phyloP scores from a whole-genome alignment of 2,888 invertebrate species.

The Rhodophaea formosa region DNA sequence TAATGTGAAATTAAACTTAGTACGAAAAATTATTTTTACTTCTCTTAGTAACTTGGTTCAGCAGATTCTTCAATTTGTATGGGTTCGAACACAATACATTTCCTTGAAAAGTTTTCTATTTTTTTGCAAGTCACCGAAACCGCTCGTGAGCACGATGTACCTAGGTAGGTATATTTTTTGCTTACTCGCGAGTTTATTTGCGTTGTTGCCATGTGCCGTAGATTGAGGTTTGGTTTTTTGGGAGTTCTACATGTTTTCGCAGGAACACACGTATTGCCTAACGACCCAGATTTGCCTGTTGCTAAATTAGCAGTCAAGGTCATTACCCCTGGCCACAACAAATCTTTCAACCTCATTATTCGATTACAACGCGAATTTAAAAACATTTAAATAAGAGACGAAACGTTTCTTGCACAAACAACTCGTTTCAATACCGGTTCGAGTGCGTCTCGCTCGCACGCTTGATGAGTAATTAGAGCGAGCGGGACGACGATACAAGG shows the following conservation, averaged over 20 bases:
- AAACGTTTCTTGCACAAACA: conserved; percentile 73
- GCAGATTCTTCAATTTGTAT: too few species aligned
- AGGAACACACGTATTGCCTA: conserved; percentile 14
- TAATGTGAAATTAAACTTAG: too few species aligned
- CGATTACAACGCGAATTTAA: conserved; percentile 69
- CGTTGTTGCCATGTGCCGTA: too few species aligned
- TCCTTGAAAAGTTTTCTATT: too few species aligned
- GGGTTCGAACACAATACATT: too few species aligned
- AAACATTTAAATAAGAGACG: conserved; percentile 73
- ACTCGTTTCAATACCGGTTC: conserved; percentile 63
- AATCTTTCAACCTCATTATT: conserved; percentile 54
- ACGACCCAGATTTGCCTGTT: conserved; percentile 49
- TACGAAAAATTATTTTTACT: too few species aligned
- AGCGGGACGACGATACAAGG: conserved; percentile 69
- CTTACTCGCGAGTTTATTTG: too few species aligned
- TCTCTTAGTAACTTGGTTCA: too few species aligned
- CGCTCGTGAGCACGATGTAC: too few species aligned
- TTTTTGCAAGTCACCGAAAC: too few species aligned
- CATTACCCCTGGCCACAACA: conserved; percentile 66
- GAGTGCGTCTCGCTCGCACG: conserved; percentile 46
- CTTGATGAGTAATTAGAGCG: conserved; percentile 40
- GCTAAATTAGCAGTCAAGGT: conserved; percentile 62
- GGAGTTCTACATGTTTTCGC: background rate
- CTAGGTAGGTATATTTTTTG: too few species aligned
- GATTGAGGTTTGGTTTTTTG: background rate